These are phyloP conservation scores for Semicossyphus pulcher DNA, from an alignment of 2,113 vertebrate genomes.

Conservation along the genomic window DNA sequence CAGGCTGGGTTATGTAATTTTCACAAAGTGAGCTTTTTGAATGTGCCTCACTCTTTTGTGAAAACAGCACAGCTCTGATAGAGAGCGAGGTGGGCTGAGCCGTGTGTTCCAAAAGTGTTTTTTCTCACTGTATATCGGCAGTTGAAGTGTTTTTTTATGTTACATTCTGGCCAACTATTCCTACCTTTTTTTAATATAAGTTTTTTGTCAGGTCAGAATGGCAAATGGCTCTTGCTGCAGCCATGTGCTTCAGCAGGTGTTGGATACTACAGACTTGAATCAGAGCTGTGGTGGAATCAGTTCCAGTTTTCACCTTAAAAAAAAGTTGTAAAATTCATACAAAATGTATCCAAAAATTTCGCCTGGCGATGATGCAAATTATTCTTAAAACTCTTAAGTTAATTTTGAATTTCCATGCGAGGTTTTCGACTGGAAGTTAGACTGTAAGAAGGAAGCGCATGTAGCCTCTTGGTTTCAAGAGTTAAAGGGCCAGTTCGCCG, in stretches of 20 bases:
- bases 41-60: neutral
- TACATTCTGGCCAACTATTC: neutral
- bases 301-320: neutral
- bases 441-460: no score
- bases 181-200: neutral
- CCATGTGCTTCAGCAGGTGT: neutral
- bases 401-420: no score
- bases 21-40: constrained; percentile 20
- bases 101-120: neutral
- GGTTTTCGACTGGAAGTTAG: no score
- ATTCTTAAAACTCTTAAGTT: no score
- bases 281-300: neutral
- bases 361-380: no score
- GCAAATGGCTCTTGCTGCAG: neutral
- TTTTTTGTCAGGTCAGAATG: neutral
- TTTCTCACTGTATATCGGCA: neutral
- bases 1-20: constrained; percentile 39
- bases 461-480: no score
- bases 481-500: no score
- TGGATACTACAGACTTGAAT: neutral
- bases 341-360: neutral
- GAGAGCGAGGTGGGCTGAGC: neutral
- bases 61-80: neutral
- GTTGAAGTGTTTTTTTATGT: neutral
- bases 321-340: neutral